phyloP scores from a whole-genome alignment of 2,797 vertebrate genomes.

The Poecilia gillii region DNA sequence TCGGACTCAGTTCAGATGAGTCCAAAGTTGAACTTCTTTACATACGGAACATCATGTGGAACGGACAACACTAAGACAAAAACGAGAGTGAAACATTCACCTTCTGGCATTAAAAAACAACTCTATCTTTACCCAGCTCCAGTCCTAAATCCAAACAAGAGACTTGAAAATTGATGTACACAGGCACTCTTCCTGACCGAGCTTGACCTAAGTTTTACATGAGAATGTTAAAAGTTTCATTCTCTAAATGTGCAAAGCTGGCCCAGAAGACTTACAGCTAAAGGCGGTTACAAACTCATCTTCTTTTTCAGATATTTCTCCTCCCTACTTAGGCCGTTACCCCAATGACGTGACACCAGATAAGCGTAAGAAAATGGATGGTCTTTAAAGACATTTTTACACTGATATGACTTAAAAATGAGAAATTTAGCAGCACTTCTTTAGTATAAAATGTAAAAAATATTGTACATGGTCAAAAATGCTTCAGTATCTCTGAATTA shows the following conservation, averaged over 20 bases:
- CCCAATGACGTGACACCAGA: too few relatives aligned
- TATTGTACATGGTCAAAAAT: background rate
- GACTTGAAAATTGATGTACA: background rate
- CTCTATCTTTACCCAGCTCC: background rate
- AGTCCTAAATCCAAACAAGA: background rate
- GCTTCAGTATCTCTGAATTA: conserved; percentile 16
- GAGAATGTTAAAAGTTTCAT: background rate
- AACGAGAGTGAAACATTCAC: background rate
- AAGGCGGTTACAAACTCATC: background rate
- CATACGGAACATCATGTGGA: background rate
- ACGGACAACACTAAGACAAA: background rate
- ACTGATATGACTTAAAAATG: background rate
- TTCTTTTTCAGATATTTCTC: background rate
- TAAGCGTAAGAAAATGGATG: too few relatives aligned
- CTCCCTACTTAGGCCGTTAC: too few relatives aligned
- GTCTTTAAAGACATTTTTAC: too few relatives aligned
- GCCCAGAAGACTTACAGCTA: background rate
- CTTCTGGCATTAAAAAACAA: background rate
- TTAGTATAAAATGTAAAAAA: background rate
- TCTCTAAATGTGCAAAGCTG: background rate
- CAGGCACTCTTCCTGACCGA: background rate
- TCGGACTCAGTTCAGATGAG: background rate
- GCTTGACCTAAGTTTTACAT: background rate
- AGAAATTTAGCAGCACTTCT: background rate
- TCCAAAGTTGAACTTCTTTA: background rate